Conservation (phyloP, 1,140 invertebrate genomes). For the Sarcophaga peregrina region DNA sequence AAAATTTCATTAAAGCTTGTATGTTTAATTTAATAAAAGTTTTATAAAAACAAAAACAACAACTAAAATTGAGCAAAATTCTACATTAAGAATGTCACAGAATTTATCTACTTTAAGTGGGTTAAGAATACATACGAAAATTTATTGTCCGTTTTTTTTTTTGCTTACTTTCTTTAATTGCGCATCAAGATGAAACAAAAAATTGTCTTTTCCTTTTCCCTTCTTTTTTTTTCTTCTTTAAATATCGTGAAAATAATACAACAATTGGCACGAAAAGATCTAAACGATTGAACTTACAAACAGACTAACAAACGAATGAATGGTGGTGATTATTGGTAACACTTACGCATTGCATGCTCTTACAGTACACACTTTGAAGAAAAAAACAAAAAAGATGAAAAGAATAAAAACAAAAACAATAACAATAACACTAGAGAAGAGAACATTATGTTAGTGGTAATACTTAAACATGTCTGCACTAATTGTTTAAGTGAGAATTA, state of each 20-base stretch:
- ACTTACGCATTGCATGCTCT: background rate
- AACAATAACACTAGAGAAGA: background rate
- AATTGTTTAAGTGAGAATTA: constrained; percentile 20
- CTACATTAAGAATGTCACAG: too few relatives aligned
- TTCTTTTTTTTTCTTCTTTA: too few relatives aligned
- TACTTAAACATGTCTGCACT: constrained; percentile 14
- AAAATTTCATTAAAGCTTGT: too few relatives aligned
- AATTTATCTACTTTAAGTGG: background rate
- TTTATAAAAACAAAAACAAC: too few relatives aligned
- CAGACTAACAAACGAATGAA: background rate
- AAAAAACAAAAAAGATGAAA: background rate
- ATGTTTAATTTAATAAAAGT: too few relatives aligned
- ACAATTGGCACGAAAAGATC: constrained; percentile 3
- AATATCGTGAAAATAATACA: background rate
- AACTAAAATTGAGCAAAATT: too few relatives aligned
- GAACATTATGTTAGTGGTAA: background rate
- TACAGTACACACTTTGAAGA: background rate
- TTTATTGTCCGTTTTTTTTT: background rate
- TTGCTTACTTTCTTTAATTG: background rate
- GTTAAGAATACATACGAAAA: constrained; percentile 3
- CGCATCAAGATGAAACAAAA: background rate
- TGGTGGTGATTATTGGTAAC: background rate
- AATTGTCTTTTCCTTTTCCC: too few relatives aligned
- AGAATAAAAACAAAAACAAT: background rate
- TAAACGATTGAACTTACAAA: background rate